Percentiles rank a stretch among this genome's conserved stretches.
phyloP scores from a whole-genome alignment of 2,797 vertebrate genomes.

The Odontamblyopus rebecca region DNA sequence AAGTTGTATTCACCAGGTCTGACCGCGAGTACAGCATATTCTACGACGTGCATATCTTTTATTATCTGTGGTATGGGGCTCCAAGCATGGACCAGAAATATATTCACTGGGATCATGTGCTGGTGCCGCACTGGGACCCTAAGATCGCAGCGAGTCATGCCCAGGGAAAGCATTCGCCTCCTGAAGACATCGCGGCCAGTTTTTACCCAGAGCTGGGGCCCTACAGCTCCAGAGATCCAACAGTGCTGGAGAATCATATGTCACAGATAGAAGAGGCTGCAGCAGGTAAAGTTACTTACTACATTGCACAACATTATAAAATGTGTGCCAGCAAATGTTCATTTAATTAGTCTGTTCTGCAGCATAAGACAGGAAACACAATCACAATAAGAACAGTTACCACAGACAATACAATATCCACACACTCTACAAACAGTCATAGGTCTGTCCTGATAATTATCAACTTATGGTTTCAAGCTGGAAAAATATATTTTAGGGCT shows the following conservation, averaged over 20 bases:
- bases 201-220: constrained; percentile 87
- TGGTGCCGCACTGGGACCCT: constrained; percentile 92
- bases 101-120: constrained; percentile 88
- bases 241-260: constrained; percentile 85
- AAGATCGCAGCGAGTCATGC: constrained; percentile 89
- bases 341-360: no score
- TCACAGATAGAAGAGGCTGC: constrained; percentile 84
- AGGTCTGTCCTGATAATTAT: no score
- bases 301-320: no score
- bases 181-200: constrained; percentile 86
- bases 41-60: constrained; percentile 87
- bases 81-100: constrained; percentile 80
- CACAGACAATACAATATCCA: no score
- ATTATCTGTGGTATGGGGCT: constrained; percentile 89
- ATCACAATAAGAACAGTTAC: no score
- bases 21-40: constrained; percentile 81
- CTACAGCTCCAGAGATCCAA: constrained; percentile 87
- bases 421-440: no score
- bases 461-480: no score
- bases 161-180: constrained; percentile 84
- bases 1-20: constrained; percentile 74
- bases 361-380: no score
- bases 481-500: no score
- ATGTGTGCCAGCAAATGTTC: no score
- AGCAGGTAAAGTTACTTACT: constrained; percentile 70